A percentile compares a stretch with the other conserved stretches of the same genome.
phyloP scores from a whole-genome alignment of 2,113 vertebrate genomes.

The Chaetorhynchus papuensis region DNA sequence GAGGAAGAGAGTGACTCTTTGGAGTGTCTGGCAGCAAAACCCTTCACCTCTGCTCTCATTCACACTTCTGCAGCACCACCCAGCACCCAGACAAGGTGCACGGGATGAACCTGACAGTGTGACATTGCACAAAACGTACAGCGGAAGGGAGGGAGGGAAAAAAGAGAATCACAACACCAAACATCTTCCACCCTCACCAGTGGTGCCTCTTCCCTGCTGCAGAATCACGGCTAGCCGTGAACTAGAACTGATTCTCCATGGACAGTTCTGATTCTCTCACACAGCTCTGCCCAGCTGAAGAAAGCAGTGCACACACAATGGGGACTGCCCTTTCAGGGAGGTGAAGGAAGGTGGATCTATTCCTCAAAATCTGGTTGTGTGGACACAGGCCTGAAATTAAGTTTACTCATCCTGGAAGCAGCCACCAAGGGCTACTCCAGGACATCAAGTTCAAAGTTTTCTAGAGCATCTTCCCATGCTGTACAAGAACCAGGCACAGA shows the following conservation, averaged over 20 bases:
- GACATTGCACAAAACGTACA: rapidly evolving
- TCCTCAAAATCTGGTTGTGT: background rate
- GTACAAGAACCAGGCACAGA: background rate
- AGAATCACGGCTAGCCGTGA: background rate
- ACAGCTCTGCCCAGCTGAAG: background rate
- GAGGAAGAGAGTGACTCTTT: background rate
- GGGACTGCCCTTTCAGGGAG: background rate
- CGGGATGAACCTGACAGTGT: rapidly evolving
- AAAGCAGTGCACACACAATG: background rate
- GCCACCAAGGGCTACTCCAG: background rate
- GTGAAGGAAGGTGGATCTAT: background rate
- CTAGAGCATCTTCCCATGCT: background rate
- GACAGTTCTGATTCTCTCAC: no score
- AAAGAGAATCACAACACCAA: background rate
- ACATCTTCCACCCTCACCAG: background rate
- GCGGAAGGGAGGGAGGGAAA: background rate
- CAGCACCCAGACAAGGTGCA: background rate
- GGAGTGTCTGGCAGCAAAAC: background rate
- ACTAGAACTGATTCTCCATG: background rate
- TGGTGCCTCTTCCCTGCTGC: background rate
- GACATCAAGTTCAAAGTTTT: background rate
- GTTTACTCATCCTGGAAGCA: background rate
- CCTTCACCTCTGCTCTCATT: background rate
- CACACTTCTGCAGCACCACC: background rate
- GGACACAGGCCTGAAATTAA: background rate